Evolutionary conservation across 2,113 vertebrate species (phyloP).

Genomic region (Taurulus bubalis): DNA sequence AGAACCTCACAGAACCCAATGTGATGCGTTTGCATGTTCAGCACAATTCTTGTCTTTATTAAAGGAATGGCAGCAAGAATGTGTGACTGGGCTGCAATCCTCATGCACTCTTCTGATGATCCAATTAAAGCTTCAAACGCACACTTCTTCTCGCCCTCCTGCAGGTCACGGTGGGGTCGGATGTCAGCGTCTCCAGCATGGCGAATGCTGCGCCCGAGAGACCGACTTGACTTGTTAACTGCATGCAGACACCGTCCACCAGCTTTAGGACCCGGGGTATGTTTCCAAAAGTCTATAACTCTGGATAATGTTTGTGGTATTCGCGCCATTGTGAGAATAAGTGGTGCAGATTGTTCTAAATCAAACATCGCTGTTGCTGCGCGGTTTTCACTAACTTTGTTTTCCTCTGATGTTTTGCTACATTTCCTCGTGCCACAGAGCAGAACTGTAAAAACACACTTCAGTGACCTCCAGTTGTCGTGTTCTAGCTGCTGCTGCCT

Average conservation of each 20-base stretch:
- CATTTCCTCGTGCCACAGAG: neutral
- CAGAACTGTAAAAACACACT: slow-evolving; percentile 41
- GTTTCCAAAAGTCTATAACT: neutral
- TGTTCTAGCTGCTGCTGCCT: slow-evolving; percentile 34
- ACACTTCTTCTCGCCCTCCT: slow-evolving; percentile 1
- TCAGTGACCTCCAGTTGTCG: slow-evolving; percentile 37
- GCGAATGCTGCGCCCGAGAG: too few species aligned
- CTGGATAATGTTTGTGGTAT: neutral
- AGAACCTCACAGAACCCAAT: neutral
- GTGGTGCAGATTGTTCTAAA: neutral
- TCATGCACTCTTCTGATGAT: slow-evolving; percentile 6
- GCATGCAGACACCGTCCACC: neutral
- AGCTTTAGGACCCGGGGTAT: neutral
- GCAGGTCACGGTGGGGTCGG: slow-evolving; percentile 32
- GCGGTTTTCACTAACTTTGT: neutral
- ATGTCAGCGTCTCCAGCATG: slow-evolving; percentile 10
- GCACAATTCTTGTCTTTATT: neutral
- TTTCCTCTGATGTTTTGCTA: slow-evolving; percentile 1
- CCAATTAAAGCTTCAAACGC: slow-evolving; percentile 11
- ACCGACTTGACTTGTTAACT: slow-evolving; percentile 7
- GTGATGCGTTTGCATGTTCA: neutral
- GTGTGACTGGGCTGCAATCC: neutral
- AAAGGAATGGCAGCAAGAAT: neutral
- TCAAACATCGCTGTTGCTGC: neutral
- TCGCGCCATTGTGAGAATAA: neutral